phyloP scores from a whole-genome alignment of 1,140 invertebrate species.

The Littorina saxatilis region DNA sequence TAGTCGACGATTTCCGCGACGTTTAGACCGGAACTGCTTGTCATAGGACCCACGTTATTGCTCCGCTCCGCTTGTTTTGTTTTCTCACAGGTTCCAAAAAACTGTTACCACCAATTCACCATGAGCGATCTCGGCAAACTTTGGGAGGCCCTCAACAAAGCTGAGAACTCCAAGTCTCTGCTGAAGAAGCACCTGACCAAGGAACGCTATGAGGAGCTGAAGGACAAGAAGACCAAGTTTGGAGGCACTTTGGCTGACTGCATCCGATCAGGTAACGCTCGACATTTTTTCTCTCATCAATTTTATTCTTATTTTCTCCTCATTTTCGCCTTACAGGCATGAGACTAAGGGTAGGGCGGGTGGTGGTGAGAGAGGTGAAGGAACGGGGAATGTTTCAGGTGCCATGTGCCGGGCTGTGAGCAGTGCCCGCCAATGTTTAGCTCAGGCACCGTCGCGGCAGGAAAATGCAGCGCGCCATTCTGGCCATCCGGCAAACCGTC shows the following conservation, averaged over 20 bases:
- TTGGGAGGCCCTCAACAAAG: conserved; percentile 30
- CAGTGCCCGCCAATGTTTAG: too few species aligned
- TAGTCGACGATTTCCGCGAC: not conserved
- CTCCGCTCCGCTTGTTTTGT: not conserved
- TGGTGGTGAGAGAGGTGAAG: too few species aligned
- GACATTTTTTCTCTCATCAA: too few species aligned
- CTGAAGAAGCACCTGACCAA: conserved; percentile 63
- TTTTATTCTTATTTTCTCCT: too few species aligned
- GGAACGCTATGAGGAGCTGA: conserved; percentile 60
- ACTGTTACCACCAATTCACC: not conserved
- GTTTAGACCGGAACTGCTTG: not conserved
- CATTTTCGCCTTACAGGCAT: too few species aligned
- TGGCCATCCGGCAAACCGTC: too few species aligned
- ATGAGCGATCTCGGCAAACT: conserved; percentile 8
- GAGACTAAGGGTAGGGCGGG: too few species aligned
- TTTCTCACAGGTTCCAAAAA: not conserved
- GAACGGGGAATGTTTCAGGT: too few species aligned
- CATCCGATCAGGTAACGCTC: conserved; percentile 65
- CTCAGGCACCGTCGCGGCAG: too few species aligned
- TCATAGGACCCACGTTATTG: not conserved
- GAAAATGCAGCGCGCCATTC: too few species aligned
- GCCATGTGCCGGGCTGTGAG: too few species aligned
- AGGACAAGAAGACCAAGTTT: conserved; percentile 62
- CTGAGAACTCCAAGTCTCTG: conserved; percentile 54
- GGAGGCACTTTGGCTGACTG: conserved; percentile 65